Percentiles rank a stretch among this genome's conserved stretches.
These are phyloP conservation scores for Dione juno DNA, from an alignment of 2,888 invertebrate species.

Conservation along the genomic window DNA sequence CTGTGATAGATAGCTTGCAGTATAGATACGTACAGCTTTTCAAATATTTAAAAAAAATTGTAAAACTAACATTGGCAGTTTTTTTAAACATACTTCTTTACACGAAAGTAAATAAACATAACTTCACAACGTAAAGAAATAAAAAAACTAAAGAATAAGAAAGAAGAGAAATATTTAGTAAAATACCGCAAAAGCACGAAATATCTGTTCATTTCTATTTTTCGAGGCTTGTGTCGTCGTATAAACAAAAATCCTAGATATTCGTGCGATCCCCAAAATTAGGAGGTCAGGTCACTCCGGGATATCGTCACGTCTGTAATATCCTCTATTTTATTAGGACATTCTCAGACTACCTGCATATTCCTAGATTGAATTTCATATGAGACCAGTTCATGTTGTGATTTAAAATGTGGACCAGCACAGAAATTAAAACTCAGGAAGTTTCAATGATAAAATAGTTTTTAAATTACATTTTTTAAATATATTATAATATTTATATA, in stretches of 20 bases:
- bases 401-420: not conserved
- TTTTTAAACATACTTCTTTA: too few species aligned
- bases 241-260: conserved; percentile 66
- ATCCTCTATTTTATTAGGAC: conserved; percentile 56
- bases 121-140: not conserved
- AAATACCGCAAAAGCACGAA: conserved; percentile 40
- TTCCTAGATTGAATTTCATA: conserved; percentile 25
- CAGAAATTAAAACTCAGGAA: not conserved
- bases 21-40: too few species aligned
- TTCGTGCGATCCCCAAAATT: conserved; percentile 54
- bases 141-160: not conserved
- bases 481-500: too few species aligned
- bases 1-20: too few species aligned
- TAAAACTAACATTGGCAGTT: too few species aligned
- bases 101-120: too few species aligned
- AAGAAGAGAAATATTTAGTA: not conserved
- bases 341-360: conserved; percentile 47
- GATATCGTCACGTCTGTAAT: conserved; percentile 54
- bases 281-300: conserved; percentile 47
- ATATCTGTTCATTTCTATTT: conserved; percentile 57
- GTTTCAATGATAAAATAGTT: too few species aligned
- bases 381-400: conserved; percentile 7
- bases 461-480: too few species aligned
- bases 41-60: too few species aligned
- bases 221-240: conserved; percentile 51